Base-by-base conservation (phyloP, 2,113 vertebrate genomes). In the Salminus brasiliensis region DNA sequence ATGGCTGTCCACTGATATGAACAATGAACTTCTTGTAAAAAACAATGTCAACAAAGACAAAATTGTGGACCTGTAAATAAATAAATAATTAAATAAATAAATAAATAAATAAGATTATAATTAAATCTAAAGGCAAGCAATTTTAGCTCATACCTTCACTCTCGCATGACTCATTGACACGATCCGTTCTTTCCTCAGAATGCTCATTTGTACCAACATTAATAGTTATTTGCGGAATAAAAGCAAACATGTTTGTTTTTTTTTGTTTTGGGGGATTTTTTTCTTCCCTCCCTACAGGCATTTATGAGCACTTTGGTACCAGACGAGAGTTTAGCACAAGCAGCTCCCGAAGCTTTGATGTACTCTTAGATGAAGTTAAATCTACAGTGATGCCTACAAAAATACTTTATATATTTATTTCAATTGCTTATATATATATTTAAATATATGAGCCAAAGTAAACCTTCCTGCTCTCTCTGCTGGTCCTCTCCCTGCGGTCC, bases 211-310 rank as follows among this genome's bases (percentile, higher is more conserved):
- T 92, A 88, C 84, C 52, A 87, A 84, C 87, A 89, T 92, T 89
- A 93, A 92, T 85, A 91, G 91, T 89, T 89, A 89, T 92, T 92
- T 92, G 87, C 90, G 83, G 91, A 91, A 92, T 93, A 91, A 94
- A 92, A 92, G 90, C 88, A 89, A 93, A 90, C 90, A 89, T 92
- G 90, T 93, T 92, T 93, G 89, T 90, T 92, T 93, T 82, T 89
- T 91, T 87, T 89, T 23, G 52, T n/a, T n/a, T n/a, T n/a, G 52
- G 8, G 1, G 47, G 12, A 7, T 81, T 88, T 88, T 90, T 81
- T 70, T 63, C 59, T 47, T 80, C 82, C 80, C 70, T 81, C 91
- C 93, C 92, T 41, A 49, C 75, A 88, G 92, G 89, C 90, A 86
- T 92, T 93, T 91, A 90, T 86, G 85, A 90, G 88, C 91, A 91